A percentile compares a stretch with the other conserved stretches of the same genome.
Conservation (phyloP, 2,113 vertebrate species). For the Esox niger region DNA sequence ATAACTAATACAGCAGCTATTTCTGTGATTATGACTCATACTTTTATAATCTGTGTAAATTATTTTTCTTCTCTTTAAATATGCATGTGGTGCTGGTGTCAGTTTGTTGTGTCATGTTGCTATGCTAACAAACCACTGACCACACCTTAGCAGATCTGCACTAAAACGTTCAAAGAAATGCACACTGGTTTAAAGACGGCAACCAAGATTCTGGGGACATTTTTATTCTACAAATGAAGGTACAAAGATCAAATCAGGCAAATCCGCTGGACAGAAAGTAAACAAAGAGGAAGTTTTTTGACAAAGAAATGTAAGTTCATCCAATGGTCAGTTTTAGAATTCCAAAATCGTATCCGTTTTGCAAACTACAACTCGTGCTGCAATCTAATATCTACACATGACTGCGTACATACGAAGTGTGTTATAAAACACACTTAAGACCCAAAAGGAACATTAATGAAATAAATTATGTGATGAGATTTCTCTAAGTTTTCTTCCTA, state of each 20-base stretch:
- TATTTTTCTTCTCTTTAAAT: no score
- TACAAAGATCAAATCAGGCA: slow-evolving; percentile 39
- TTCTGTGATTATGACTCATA: no score
- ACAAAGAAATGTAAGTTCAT: slow-evolving; percentile 7
- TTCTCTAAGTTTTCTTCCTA: slow-evolving; percentile 45
- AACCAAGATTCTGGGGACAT: background rate
- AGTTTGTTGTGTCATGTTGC: no score
- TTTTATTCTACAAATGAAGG: slow-evolving; percentile 57
- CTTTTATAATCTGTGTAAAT: no score
- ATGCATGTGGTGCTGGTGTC: no score
- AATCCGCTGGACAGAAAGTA: slow-evolving; percentile 50
- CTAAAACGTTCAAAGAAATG: background rate
- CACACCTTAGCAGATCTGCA: no score
- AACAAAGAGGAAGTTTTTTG: slow-evolving; percentile 38
- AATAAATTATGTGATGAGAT: slow-evolving; percentile 65
- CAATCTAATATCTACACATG: slow-evolving; percentile 20
- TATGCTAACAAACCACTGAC: no score
- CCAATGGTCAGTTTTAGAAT: slow-evolving; percentile 23
- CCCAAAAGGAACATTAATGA: slow-evolving; percentile 51
- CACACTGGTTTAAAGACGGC: background rate
- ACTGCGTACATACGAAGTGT: no score
- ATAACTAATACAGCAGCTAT: no score
- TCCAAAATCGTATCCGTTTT: slow-evolving; percentile 10
- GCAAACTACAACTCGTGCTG: slow-evolving; percentile 15
- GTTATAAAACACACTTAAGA: slow-evolving; percentile 28